Base-by-base conservation (phyloP, 2,797 vertebrate species). In the Hippopotamyrus pictus region DNA sequence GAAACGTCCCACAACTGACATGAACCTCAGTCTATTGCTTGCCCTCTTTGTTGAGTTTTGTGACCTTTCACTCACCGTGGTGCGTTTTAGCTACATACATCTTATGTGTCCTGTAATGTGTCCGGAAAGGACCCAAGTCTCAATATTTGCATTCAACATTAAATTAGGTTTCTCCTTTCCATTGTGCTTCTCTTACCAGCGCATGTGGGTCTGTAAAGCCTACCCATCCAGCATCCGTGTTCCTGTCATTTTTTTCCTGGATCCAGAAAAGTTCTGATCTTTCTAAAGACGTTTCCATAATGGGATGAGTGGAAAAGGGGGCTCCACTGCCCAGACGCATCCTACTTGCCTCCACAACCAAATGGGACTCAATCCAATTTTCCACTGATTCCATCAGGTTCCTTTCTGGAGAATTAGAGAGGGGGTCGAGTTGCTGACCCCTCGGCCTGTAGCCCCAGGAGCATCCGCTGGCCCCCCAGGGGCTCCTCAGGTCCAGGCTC, bases 351-450 rank as follows among this genome's bases (percentile, higher is more conserved):
- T 96, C 97, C 96, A 94, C 97, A 96, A 97, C 97, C 97, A 98
- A 98, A 98, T 98, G 97, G 97, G 96, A 96, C 94, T 97, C 97
- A 99, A 99, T 99, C 98, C 98, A 99, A 98, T 99, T 99, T 83
- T 99, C 95, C 96, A 17, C 95, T 97, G 97, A 98, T 98, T 98
- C 97, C 96, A 98, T 98, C 97, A 98, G 97, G 96, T 95, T 95
- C 96, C 94, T 95, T 93, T 93, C 93, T 89, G 85, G 92, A 96
- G 96, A 96, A 97, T 97, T 97, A 97, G 97, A 96, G 95, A 94
- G 95, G 62, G 25, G 62, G 22, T 69, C 25, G 25, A 29, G 62
- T 25, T 33, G 62, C 25, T 69, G 62, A 69, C 62, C 62, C 62
- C 62, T 69, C 22, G 25, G 25, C 22, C 62, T 69, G 62, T 69